Evolutionary conservation across 2,113 vertebrate species (phyloP).

Genomic region (Brachyhypopomus occidentalis): DNA sequence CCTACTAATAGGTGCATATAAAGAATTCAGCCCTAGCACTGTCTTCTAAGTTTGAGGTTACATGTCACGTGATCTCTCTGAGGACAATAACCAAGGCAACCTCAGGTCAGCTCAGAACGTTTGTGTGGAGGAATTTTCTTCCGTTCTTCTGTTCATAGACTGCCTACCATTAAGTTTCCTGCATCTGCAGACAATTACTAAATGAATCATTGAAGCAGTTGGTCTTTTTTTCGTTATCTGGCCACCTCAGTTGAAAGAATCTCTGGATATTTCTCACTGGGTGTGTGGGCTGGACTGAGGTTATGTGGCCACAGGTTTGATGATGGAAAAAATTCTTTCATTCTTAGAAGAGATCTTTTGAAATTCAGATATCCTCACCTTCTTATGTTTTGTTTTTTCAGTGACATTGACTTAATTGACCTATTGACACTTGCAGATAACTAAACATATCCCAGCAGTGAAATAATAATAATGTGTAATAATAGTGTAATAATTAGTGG

Average conservation of each 20-base stretch:
- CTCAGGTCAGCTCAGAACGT: neutral
- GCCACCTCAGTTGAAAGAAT: neutral
- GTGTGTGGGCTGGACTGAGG: neutral
- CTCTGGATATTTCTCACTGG: neutral
- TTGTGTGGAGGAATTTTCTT: slow-evolving; percentile 9
- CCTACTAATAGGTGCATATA: neutral
- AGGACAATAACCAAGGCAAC: neutral
- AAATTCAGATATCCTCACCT: neutral
- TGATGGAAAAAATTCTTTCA: neutral
- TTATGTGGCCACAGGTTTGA: neutral
- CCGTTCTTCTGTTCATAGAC: neutral
- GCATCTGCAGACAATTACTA: slow-evolving; percentile 1
- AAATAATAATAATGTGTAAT: too few relatives aligned
- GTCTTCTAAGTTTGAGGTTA: neutral
- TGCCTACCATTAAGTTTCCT: neutral
- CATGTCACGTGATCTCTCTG: neutral
- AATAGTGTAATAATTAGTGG: neutral
- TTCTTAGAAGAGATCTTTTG: neutral
- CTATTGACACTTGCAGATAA: neutral
- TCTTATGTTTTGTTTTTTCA: neutral
- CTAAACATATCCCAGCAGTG: neutral
- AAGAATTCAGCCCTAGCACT: neutral
- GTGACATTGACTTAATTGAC: neutral
- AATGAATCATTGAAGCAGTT: neutral
- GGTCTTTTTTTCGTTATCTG: neutral